Base-by-base conservation (phyloP, 2,888 invertebrate species). In the Brassicogethes aeneus region DNA sequence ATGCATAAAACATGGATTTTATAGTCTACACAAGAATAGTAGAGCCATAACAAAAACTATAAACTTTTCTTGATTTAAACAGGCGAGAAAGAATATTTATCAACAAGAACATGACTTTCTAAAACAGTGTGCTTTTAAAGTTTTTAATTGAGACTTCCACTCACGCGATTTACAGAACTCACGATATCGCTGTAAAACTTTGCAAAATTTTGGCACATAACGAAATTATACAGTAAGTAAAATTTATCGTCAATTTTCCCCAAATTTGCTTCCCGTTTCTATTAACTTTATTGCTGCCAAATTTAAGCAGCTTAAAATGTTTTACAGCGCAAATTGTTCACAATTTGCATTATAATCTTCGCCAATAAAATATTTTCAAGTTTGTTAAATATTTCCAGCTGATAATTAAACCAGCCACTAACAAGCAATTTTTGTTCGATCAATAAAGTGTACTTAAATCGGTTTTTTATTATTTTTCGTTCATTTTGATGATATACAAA, bases 121-220 rank as follows among this genome's bases (percentile, higher is more conserved):
- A 32, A 32, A 32, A 32, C 14, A 32, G 8, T 32, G 32, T 32
- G 12, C 32, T 36, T 53, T 56, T 53, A 54, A 55, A 56, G 52
- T 57, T 57, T 54, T 52, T 54, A 56, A 55, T 55, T 54, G 54
- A 48, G 40, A 34, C 32, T 43, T 48, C 43, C 45, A n/a, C 40
- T 45, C 48, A 54, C 48, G 48, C 49, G 46, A 51, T 39, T 47
- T 47, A 44, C 47, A 43, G 44, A 44, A 41, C 37, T 46, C 53
- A 54, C 52, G 52, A 51, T 43, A 54, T 50, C 44, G 43, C 17
- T 38, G 41, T 37, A 43, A 50, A 50, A 44, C 42, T 45, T 43
- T 42, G 17, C 40, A 36, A 38, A 39, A 32, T 34, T 35, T 16
- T 35, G 14, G 35, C 17, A 35, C 12, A 35, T 32, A 43, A 43